Evolutionary conservation across 2,888 invertebrate species (phyloP).

Genomic region (Cheilosia urbana): DNA sequence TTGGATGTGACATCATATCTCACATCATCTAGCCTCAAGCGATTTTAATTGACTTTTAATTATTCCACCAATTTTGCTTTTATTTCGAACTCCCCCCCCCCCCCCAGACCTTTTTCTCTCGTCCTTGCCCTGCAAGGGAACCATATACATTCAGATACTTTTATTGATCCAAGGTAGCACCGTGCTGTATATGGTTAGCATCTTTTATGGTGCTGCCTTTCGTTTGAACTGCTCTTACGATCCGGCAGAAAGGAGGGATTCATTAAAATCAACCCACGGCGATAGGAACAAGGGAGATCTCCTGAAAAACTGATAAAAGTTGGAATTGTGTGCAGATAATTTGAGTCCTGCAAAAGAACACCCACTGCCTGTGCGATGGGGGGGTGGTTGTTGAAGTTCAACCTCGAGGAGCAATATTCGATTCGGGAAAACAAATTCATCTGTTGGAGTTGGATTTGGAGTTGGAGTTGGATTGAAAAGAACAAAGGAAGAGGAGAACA

Average conservation of each 20-base stretch:
- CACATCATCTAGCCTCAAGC: conserved; percentile 51
- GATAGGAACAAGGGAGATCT: not conserved
- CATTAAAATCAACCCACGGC: conserved; percentile 54
- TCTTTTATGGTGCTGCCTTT: not conserved
- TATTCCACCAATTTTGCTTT: conserved; percentile 48
- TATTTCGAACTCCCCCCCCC: conserved; percentile 30
- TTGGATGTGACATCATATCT: conserved; percentile 45
- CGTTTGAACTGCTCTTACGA: not conserved
- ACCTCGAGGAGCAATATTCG: conserved; percentile 33
- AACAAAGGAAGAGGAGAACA: not conserved
- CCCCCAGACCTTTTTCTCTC: not conserved
- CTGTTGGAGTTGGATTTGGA: conserved; percentile 42
- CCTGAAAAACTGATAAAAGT: conserved; percentile 37
- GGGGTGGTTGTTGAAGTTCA: not conserved
- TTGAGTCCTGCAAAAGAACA: conserved; percentile 30
- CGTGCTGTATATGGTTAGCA: not conserved
- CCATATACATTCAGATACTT: not conserved
- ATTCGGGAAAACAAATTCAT: conserved; percentile 42
- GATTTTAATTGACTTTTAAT: conserved; percentile 58
- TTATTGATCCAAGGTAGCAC: conserved; percentile 9
- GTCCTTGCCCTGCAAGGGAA: not conserved
- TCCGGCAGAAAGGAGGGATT: conserved; percentile 2
- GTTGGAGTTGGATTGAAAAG: conserved; percentile 26
- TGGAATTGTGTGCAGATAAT: conserved; percentile 47
- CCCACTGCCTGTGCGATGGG: not conserved